These are phyloP conservation scores for Fratercula arctica DNA, from an alignment of 2,797 vertebrate species.

Conservation along the genomic window DNA sequence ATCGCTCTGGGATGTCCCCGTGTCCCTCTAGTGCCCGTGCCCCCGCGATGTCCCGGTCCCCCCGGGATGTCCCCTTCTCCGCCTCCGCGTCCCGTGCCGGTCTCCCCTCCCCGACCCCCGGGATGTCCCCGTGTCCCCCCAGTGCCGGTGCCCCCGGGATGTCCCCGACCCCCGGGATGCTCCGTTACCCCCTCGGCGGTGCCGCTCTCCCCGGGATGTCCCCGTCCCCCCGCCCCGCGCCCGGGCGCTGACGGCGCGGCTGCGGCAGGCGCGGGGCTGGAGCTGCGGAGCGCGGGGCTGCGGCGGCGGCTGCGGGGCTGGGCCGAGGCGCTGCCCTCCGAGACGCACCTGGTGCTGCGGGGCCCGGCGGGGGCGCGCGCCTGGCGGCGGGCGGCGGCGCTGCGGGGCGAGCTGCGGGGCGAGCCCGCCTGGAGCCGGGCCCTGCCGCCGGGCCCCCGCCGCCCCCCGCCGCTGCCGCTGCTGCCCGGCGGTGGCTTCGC, in stretches of 20 bases:
- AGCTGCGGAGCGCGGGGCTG: constrained; percentile 74
- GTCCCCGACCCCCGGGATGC: too few species aligned
- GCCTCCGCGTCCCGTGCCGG: too few species aligned
- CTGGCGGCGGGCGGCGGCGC: constrained; percentile 10
- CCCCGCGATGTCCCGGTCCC: neutral
- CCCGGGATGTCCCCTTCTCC: neutral
- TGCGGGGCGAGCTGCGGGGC: neutral
- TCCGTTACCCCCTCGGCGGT: neutral
- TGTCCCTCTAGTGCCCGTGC: too few species aligned
- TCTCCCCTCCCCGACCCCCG: too few species aligned
- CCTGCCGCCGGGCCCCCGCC: neutral
- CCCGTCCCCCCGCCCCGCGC: too few species aligned
- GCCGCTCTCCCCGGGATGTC: neutral
- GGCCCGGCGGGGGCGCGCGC: constrained; percentile 73
- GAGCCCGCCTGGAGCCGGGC: neutral
- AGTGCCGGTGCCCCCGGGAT: neutral
- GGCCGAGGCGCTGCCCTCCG: constrained; percentile 79
- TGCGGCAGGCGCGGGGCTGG: constrained; percentile 47
- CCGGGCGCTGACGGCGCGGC: neutral
- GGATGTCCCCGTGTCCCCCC: neutral
- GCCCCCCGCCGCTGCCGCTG: constrained; percentile 76
- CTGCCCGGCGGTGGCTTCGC: constrained; percentile 84
- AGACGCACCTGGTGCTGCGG: constrained; percentile 77
- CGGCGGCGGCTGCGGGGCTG: constrained; percentile 62
- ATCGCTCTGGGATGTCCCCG: too few species aligned